Percentiles rank a stretch among this genome's conserved stretches.
Evolutionary conservation across 2,888 invertebrate species (phyloP).

Genomic region (Dorcus hopei): DNA sequence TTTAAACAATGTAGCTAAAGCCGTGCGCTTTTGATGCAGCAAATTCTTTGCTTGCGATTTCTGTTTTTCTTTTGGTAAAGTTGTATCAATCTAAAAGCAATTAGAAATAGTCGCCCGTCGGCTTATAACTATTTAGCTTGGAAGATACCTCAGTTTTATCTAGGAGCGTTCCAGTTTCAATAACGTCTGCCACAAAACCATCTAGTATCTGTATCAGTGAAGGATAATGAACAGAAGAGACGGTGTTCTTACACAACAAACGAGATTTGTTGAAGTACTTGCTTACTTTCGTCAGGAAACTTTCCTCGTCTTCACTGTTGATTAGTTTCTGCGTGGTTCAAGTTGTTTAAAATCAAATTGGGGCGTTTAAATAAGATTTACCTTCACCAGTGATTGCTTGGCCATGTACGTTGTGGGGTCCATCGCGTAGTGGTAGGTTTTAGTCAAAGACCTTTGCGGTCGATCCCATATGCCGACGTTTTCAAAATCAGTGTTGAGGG

Average conservation of each 20-base stretch:
- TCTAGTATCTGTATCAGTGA: conserved; percentile 62
- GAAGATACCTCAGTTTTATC: conserved; percentile 59
- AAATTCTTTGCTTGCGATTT: conserved; percentile 77
- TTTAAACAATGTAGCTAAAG: conserved; percentile 83
- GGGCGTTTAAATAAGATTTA: conserved; percentile 13
- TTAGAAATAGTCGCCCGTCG: no score
- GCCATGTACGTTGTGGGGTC: conserved; percentile 40
- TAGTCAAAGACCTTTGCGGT: conserved; percentile 54
- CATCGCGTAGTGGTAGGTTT: conserved; percentile 52
- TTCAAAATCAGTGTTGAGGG: conserved; percentile 33
- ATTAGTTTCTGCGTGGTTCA: conserved; percentile 20
- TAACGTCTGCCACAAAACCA: conserved; percentile 61
- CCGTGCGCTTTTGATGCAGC: conserved; percentile 80
- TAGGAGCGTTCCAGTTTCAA: conserved; percentile 67
- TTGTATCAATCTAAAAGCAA: conserved; percentile 53
- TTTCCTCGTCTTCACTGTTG: conserved; percentile 10
- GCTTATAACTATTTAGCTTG: not conserved
- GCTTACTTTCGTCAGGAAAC: conserved; percentile 15
- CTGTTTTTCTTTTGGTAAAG: conserved; percentile 67
- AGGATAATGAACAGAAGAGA: conserved; percentile 58
- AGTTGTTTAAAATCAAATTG: conserved; percentile 1
- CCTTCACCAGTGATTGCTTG: conserved; percentile 31
- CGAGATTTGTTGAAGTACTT: conserved; percentile 58
- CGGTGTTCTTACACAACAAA: conserved; percentile 62
- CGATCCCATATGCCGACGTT: conserved; percentile 61